Conservation (phyloP, 2,113 vertebrate species). For the Gavia stellata region DNA sequence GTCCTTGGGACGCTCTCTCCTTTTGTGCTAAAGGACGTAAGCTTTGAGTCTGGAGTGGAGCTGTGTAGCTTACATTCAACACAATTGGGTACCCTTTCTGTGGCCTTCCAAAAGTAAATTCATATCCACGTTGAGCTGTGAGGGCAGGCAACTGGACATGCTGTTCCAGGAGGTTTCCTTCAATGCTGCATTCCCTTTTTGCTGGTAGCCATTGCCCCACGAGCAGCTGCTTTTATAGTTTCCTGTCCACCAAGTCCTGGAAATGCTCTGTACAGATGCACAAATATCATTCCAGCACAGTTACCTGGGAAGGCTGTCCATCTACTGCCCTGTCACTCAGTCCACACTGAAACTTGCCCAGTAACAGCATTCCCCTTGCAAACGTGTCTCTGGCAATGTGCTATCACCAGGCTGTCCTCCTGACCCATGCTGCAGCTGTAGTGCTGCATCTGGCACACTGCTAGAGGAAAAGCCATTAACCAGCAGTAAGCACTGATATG, state of each 20-base stretch:
- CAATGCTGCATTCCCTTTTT: not conserved
- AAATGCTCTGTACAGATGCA: not conserved
- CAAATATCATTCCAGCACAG: not conserved
- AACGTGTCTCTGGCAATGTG: not conserved
- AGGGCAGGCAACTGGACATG: not conserved
- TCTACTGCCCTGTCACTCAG: not conserved
- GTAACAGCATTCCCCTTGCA: not conserved
- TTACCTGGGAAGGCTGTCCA: not conserved
- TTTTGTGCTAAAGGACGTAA: not conserved
- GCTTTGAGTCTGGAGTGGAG: not conserved
- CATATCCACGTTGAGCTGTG: not conserved
- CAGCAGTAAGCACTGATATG: not conserved
- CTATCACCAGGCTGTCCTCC: not conserved
- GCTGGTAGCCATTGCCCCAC: not conserved
- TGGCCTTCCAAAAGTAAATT: not conserved
- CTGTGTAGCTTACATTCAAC: not conserved
- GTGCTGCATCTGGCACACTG: not conserved
- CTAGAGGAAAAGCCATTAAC: not conserved
- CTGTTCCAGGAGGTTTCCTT: not conserved
- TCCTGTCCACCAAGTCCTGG: not conserved
- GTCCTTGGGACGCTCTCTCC: not conserved
- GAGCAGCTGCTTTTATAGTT: not conserved
- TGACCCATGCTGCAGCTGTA: not conserved
- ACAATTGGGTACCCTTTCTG: not conserved
- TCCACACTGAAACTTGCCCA: not conserved